A percentile compares a stretch with the other conserved stretches of the same genome.
Evolutionary conservation across 1,140 invertebrate genomes (phyloP).

Genomic region (Lanistes nyassanus): DNA sequence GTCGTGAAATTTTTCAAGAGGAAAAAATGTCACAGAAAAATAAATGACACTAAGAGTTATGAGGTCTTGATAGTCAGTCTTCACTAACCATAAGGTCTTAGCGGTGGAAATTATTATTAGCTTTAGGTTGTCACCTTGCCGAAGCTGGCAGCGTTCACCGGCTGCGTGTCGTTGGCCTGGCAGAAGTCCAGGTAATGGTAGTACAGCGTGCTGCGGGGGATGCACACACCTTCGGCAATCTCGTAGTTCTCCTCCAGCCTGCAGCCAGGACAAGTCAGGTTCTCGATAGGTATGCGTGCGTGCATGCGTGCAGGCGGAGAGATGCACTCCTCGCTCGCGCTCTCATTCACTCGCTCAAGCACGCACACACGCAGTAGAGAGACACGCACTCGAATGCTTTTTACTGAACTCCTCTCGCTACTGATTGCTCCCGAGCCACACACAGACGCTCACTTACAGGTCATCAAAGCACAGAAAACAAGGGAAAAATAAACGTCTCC

Average conservation of each 20-base stretch:
- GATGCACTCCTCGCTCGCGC: neutral
- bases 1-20: too few relatives aligned
- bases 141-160: slow-evolving; percentile 73
- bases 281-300: neutral
- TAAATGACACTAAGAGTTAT: too few relatives aligned
- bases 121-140: slow-evolving; percentile 72
- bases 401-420: neutral
- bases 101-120: too few relatives aligned
- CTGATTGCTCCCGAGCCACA: too few relatives aligned
- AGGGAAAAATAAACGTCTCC: neutral
- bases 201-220: slow-evolving; percentile 71
- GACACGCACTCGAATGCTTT: neutral
- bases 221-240: slow-evolving; percentile 72
- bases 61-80: too few relatives aligned
- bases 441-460: neutral
- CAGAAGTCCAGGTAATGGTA: slow-evolving; percentile 73
- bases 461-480: neutral
- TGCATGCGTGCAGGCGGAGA: neutral
- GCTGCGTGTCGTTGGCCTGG: slow-evolving; percentile 68
- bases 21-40: too few relatives aligned
- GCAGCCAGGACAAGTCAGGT: neutral
- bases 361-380: neutral
- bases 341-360: neutral
- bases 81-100: too few relatives aligned
- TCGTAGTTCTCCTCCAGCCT: slow-evolving; percentile 73